These are phyloP conservation scores for Vidua macroura DNA, from an alignment of 2,113 vertebrate genomes.

Conservation along the genomic window DNA sequence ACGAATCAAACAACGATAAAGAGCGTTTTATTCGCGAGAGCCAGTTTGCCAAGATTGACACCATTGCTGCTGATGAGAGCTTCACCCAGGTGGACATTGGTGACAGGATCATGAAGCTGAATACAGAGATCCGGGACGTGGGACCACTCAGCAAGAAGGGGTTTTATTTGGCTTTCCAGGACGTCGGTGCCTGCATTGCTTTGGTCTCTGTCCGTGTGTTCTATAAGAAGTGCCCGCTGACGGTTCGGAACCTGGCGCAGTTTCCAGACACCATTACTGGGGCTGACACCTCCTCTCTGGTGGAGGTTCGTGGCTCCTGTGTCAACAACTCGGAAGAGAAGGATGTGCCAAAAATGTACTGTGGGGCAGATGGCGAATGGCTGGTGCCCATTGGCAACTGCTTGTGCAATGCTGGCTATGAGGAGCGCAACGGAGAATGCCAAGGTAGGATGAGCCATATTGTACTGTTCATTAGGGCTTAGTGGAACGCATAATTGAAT, in stretches of 20 bases:
- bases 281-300: constrained; percentile 93
- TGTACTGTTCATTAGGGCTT: constrained; percentile 69
- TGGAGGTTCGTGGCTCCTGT: constrained; percentile 96
- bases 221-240: constrained; percentile 95
- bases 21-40: constrained; percentile 92
- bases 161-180: constrained; percentile 98
- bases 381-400: constrained; percentile 99
- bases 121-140: constrained; percentile 94
- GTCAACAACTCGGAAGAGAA: constrained; percentile 97
- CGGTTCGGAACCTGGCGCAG: constrained; percentile 92
- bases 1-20: constrained; percentile 93
- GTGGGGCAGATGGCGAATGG: constrained; percentile 97
- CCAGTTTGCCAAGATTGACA: constrained; percentile 95
- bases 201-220: constrained; percentile 95
- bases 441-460: constrained; percentile 84
- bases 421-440: constrained; percentile 90
- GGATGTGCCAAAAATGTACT: constrained; percentile 99
- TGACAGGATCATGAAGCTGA: constrained; percentile 97
- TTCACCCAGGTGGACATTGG: constrained; percentile 99
- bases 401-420: constrained; percentile 92
- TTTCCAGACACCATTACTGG: constrained; percentile 97
- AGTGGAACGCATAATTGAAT: constrained; percentile 75
- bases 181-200: constrained; percentile 96
- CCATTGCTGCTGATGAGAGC: constrained; percentile 95
- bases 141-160: constrained; percentile 88